Base-by-base conservation (phyloP, 2,888 invertebrate genomes). In the Linnaemya vulpina region DNA sequence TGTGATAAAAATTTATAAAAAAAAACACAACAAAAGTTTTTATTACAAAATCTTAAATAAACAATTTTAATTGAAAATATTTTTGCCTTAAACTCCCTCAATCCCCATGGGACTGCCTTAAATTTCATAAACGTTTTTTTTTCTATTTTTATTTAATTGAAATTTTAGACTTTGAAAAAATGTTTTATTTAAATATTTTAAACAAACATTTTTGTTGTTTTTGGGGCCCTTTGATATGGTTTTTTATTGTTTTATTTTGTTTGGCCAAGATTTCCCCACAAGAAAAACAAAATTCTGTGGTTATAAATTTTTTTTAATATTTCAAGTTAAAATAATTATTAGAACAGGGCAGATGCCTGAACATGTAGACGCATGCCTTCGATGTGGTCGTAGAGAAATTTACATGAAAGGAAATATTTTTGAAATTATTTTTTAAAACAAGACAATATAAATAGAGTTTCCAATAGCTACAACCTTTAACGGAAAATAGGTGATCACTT, bases 11-110 rank as follows among this genome's bases (percentile, higher is more conserved):
- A 5, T 30, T 30, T 2, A 3, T 30, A 30, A 5, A 30, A 30
- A 30, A 30, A 5, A 2, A 30, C 2, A 30, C 30, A 5, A 30
- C 30, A 30, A 30, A 30, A 30, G 3, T 38, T 13, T 38, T 35
- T 38, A 10, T 38, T 35, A 20, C 11, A 4, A 35, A n/a, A 35
- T 60, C 11, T 60, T 60, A 20, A 17, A 60, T 60, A 60, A 60
- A 60, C 60, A 60, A 11, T 38, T 38, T 20, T 60, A 60, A 60
- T 38, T 60, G 60, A 60, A 60, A 30, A 58, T 58, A 35, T 58
- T 15, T 58, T 58, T n/a, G 2, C 9, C 9, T 35, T n/a, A n/a
- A 58, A 30, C 15, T n/a, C 35, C 9, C n/a, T n/a, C 8, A 58
- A 30, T 58, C 58, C 30, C n/a, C 1, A 35, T 15, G 25, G 58